phyloP scores from a whole-genome alignment of 2,797 vertebrate genomes.

The Catamblyrhynchus diadema region DNA sequence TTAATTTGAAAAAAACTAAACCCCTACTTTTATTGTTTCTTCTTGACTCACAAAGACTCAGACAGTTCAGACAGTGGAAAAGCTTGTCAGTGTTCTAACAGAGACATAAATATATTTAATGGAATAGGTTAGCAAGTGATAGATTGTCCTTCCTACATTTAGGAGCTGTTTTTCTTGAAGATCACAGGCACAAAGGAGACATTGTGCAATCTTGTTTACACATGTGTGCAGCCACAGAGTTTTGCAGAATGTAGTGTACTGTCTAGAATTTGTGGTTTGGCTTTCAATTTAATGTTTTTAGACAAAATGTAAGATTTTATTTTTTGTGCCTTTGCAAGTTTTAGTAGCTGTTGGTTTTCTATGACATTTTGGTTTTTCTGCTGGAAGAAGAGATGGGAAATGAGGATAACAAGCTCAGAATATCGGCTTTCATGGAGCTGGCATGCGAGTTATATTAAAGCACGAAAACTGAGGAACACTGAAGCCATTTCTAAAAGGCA shows the following conservation, averaged over 20 bases:
- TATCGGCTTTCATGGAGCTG: background rate
- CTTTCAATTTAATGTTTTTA: background rate
- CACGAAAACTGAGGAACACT: background rate
- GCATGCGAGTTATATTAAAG: background rate
- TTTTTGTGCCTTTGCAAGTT: background rate
- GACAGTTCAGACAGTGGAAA: background rate
- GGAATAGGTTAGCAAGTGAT: background rate
- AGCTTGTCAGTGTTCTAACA: background rate
- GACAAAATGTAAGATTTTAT: background rate
- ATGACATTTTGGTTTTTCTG: background rate
- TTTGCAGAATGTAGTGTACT: background rate
- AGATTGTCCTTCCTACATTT: background rate
- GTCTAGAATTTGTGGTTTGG: background rate
- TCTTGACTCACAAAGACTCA: background rate
- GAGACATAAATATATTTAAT: background rate
- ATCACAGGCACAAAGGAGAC: background rate
- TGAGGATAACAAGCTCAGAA: background rate
- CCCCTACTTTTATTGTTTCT: background rate
- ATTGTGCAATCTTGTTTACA: background rate
- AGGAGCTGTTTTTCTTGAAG: background rate
- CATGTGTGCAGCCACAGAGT: rapidly evolving
- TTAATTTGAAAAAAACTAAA: background rate
- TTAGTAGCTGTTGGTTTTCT: background rate
- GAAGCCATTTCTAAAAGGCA: background rate
- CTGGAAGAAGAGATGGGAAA: background rate